A percentile compares a stretch with the other conserved stretches of the same genome.
Evolutionary conservation across 2,797 vertebrate genomes (phyloP).

Genomic region (Pteropus rufus): DNA sequence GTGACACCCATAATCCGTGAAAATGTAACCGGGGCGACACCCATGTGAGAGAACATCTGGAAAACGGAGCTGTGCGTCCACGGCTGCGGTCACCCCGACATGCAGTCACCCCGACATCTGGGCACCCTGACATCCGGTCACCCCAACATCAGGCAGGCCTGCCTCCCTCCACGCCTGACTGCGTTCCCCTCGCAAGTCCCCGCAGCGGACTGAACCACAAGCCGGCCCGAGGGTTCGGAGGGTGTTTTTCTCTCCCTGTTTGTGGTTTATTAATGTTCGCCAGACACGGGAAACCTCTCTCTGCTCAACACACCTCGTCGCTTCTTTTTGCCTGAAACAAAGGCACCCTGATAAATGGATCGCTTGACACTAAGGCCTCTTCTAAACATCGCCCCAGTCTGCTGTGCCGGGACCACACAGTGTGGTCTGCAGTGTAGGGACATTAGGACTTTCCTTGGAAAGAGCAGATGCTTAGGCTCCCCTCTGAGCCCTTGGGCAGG

Average conservation of each 20-base stretch:
- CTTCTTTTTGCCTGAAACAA: constrained; percentile 47
- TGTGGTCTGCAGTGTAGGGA: background rate
- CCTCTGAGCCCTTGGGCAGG: background rate
- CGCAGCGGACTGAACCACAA: background rate
- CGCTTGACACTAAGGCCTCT: constrained; percentile 34
- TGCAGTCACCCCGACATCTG: too few species aligned
- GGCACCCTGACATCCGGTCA: background rate
- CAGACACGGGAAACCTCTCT: constrained; percentile 4
- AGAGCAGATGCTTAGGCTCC: background rate
- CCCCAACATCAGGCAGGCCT: background rate
- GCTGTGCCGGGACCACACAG: constrained; percentile 43
- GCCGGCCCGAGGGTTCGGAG: background rate
- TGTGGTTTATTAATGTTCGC: constrained; percentile 56
- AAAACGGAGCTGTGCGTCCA: too few species aligned
- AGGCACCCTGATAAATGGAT: constrained; percentile 62
- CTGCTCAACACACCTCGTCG: background rate
- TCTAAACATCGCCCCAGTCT: background rate
- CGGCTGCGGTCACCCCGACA: too few species aligned
- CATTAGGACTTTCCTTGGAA: background rate
- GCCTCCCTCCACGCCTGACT: rapidly evolving
- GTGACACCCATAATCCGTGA: too few species aligned
- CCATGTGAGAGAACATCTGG: background rate
- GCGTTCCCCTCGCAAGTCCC: background rate
- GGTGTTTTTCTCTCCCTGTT: background rate
- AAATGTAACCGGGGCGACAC: rapidly evolving